Evolutionary conservation across 2,113 vertebrate species (phyloP), one percentile per base, ranked within the genome.

Genomic region (Saimiri boliviensis): DNA sequence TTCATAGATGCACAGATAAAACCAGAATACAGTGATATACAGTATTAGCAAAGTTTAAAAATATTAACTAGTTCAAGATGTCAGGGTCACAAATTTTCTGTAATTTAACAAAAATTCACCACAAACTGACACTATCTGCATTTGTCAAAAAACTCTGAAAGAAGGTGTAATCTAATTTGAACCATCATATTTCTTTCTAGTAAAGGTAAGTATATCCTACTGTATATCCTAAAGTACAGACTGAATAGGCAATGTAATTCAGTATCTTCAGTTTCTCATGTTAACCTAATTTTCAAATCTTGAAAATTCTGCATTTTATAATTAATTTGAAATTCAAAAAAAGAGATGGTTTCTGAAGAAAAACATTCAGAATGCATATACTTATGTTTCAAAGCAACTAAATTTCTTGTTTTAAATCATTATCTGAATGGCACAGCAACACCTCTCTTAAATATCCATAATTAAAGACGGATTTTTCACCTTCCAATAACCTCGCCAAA

Each of bases 81-180:
- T 8, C 77, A 89, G 40, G 52, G 88, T 77, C 71, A 58, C 14
- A 89, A 20, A 83, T 83, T 82, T 58, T 35, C 83, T 66, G 42
- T 77, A 76, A 76, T 54, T 54, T 76, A 68, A 91, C 42, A 91
- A 94, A 80, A 74, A 63, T 54, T 66, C 76, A 89, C 47, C 25
- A 76, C 66, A 58, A 95, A 92, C 42, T 88, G 47, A 83, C 11
- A 91, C 9, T 56, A 56, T 54, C 54, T 82, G 23, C 17, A 87
- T n/a, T 89, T 91, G 81, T 79, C 81, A 70, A 70, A 95, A 93
- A 92, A 58, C 56, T 45, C 42, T n/a, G 8, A 74, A 73, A 91
- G 49, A 56, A 81, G 47, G 21, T 37, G 70, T 83, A 40, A 88
- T 79, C 35, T 58, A 74, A 82, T 52, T 82, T 92, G 35, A 25